A percentile compares a stretch with the other conserved stretches of the same genome.
Evolutionary conservation across 2,113 vertebrate species (phyloP).

Genomic region (Thermophis baileyi): DNA sequence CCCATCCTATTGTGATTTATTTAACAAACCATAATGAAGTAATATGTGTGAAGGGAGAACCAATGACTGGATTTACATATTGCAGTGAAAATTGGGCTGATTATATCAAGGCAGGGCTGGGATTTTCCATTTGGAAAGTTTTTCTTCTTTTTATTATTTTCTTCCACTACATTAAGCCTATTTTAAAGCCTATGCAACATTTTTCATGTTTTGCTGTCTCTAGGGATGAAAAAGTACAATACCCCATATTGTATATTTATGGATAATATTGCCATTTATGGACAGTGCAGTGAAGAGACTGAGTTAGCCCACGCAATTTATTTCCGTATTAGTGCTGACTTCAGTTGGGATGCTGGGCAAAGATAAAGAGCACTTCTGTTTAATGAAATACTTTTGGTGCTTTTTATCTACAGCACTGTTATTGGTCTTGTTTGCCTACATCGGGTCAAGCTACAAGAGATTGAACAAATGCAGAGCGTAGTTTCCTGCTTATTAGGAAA

Average conservation of each 20-base stretch:
- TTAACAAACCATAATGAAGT: neutral
- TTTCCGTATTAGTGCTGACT: neutral
- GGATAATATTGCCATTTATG: slow-evolving; percentile 3
- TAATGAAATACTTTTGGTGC: neutral
- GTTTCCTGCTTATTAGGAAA: slow-evolving; percentile 6
- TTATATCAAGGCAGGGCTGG: neutral
- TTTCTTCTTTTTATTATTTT: neutral
- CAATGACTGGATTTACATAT: neutral
- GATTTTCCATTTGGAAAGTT: neutral
- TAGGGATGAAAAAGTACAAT: neutral
- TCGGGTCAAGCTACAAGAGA: slow-evolving; percentile 22
- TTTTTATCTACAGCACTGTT: neutral
- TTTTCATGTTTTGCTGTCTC: neutral
- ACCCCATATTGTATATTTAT: neutral
- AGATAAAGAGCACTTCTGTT: neutral
- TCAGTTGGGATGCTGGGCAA: neutral
- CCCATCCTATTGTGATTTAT: neutral
- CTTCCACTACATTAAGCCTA: neutral
- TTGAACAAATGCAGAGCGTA: slow-evolving; percentile 17
- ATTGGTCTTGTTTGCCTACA: neutral
- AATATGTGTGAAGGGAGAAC: neutral
- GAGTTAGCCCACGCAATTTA: neutral
- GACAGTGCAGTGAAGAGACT: neutral
- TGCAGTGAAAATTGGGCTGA: neutral
- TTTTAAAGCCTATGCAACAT: neutral